Evolutionary conservation across 2,113 vertebrate genomes (phyloP), one percentile per base, ranked within the genome.

Genomic region (Apaloderma vittatum): DNA sequence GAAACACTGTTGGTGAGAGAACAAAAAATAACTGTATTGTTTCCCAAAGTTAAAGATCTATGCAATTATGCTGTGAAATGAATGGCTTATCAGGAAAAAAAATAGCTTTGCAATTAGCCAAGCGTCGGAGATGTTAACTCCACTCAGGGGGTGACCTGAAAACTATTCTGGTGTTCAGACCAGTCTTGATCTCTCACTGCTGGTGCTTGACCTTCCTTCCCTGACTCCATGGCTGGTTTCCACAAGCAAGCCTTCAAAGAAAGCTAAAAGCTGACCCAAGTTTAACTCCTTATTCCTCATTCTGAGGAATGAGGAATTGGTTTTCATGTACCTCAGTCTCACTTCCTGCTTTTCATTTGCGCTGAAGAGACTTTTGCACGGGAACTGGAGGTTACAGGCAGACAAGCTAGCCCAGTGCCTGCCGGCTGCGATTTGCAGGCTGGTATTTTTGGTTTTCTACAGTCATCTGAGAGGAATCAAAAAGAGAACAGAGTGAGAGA

Each of bases 41-140:
- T 83, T 86, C 37, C 30, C 20, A 34, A 15, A 90, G 55, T 79
- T 86, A 66, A 90, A 93, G 43, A 77, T 77, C 63, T 55, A 3
- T 73, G 43, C 34, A 74, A 62, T 81, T 74, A 62, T 26, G 19
- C 37, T 75, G 49, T 63, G 57, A 86, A 95, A 72, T 55, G 3
- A 78, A 78, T 6, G 10, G 18, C 27, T 90, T 73, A 86, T 83
- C 73, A 84, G 40, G 45, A 40, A 85, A 90, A 40, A 91, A 86
- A 90, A 46, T 43, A 66, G 57, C 59, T 70, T 88, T 81, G 51
- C 67, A 80, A 82, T 87, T 76, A 49, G 46, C 68, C 78, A 91
- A 63, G 34, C 61, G 89, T 51, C 68, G 89, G 90, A 92, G 34
- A 78, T 52, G 68, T 84, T 93, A 84, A 30, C n/a, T 94, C 66